Conservation (phyloP, 64 coral and sea anemone genomes). For the Pocillopora damicornis region DNA sequence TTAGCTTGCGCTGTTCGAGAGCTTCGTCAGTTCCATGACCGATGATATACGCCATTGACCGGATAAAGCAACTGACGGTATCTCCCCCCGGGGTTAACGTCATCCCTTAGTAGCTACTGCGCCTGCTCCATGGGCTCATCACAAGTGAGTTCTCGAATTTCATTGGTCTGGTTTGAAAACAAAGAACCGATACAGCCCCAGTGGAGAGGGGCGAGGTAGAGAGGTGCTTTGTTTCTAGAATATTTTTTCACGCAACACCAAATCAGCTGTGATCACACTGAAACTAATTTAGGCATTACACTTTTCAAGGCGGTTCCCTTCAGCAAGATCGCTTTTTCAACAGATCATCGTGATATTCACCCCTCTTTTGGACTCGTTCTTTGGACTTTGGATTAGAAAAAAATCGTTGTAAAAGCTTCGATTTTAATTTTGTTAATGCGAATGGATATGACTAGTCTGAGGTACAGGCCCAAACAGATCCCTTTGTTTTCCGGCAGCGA, state of each 20-base stretch:
- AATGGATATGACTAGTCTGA: not conserved
- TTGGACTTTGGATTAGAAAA: not conserved
- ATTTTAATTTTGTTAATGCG: not conserved
- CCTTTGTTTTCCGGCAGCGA: not conserved
- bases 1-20: conserved; percentile 5
- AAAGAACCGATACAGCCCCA: not conserved
- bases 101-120: conserved; percentile 12
- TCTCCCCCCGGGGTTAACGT: conserved; percentile 74
- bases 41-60: conserved; percentile 66
- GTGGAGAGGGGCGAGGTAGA: not conserved
- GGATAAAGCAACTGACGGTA: conserved; percentile 74
- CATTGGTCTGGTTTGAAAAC: conserved; percentile 19
- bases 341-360: not conserved
- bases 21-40: conserved; percentile 36
- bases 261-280: conserved; percentile 8
- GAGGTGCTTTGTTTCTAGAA: conserved; percentile 19
- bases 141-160: conserved; percentile 15
- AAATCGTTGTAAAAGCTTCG: not conserved
- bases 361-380: not conserved
- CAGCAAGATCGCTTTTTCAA: not conserved
- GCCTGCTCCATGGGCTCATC: not conserved
- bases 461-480: conserved; percentile 17
- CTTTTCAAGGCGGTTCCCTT: conserved; percentile 27
- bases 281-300: conserved; percentile 20
- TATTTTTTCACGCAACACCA: not conserved